These are phyloP conservation scores for Desmodus rotundus DNA, from an alignment of 2,113 vertebrate genomes.

Conservation along the genomic window DNA sequence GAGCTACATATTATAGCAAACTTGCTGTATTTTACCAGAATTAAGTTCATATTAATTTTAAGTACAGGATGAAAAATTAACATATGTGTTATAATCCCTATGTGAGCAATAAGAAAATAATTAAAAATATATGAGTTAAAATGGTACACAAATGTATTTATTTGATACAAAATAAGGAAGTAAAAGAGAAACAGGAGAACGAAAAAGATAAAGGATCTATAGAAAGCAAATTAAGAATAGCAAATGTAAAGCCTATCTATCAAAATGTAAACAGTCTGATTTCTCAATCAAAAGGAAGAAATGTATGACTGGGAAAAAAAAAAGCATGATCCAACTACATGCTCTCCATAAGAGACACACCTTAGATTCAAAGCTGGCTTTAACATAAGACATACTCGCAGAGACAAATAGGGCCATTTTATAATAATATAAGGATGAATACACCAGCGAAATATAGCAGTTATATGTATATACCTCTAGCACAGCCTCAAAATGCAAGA, in stretches of 20 bases:
- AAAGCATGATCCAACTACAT: background rate
- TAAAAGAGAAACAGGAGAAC: background rate
- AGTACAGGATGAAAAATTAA: background rate
- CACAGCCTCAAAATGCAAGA: background rate
- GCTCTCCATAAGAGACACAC: background rate
- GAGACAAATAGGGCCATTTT: background rate
- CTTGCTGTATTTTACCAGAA: background rate
- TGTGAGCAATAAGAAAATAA: background rate
- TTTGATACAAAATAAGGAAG: background rate
- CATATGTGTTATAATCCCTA: background rate
- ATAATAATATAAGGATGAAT: background rate
- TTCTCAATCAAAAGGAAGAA: background rate
- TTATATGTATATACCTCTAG: background rate
- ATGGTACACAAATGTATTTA: background rate
- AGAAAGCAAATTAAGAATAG: background rate
- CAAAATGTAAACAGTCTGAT: background rate
- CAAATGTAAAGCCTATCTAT: background rate
- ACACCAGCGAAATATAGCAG: background rate
- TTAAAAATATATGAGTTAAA: background rate
- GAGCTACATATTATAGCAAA: background rate
- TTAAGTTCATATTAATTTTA: constrained; percentile 9
- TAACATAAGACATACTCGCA: background rate
- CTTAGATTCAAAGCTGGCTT: background rate
- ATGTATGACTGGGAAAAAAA: background rate
- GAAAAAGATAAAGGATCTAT: background rate